phyloP scores from a whole-genome alignment of 2,888 invertebrate genomes.

The Apamea anceps region DNA sequence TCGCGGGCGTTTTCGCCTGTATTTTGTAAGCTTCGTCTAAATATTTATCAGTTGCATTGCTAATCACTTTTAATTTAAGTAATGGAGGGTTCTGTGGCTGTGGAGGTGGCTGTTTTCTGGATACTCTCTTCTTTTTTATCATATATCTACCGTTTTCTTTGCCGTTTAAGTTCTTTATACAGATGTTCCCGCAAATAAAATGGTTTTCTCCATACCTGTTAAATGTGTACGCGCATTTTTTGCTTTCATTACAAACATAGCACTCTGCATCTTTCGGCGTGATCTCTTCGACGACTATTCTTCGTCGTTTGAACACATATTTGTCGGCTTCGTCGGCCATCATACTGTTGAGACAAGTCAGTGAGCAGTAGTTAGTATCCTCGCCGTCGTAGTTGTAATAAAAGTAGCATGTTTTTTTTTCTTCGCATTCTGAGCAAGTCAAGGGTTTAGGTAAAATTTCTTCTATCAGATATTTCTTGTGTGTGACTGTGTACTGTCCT shows the following conservation, averaged over 20 bases:
- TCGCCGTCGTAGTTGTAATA: conserved; percentile 86
- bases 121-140: conserved; percentile 74
- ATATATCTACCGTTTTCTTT: conserved; percentile 83
- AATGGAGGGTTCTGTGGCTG: conserved; percentile 76
- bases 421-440: conserved; percentile 85
- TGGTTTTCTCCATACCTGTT: conserved; percentile 87
- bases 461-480: conserved; percentile 84
- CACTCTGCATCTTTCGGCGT: conserved; percentile 78
- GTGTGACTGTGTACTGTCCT: conserved; percentile 75
- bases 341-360: conserved; percentile 88
- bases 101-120: conserved; percentile 59
- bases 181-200: conserved; percentile 90
- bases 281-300: conserved; percentile 86
- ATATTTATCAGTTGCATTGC: conserved; percentile 89
- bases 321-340: conserved; percentile 89
- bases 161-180: conserved; percentile 88
- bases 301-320: conserved; percentile 88
- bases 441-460: conserved; percentile 79
- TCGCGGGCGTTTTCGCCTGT: conserved; percentile 90
- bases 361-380: conserved; percentile 89
- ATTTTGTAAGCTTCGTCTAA: conserved; percentile 89
- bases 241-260: conserved; percentile 87
- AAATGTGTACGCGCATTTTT: conserved; percentile 86
- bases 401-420: conserved; percentile 84
- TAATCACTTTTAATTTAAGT: conserved; percentile 87